phyloP scores from a whole-genome alignment of 2,797 vertebrate species.

The Chloroceryle amazona region DNA sequence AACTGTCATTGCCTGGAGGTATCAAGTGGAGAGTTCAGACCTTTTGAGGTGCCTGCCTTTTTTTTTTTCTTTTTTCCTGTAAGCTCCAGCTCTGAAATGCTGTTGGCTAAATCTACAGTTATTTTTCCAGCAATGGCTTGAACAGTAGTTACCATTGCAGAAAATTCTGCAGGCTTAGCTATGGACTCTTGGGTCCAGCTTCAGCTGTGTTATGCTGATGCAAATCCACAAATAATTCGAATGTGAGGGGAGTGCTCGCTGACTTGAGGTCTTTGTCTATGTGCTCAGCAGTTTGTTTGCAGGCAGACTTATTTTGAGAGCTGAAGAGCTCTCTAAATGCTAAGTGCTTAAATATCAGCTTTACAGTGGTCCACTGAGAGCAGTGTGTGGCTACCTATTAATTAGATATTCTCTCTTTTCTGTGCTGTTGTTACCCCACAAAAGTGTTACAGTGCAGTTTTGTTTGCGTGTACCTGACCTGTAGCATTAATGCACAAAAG shows the following conservation, averaged over 20 bases:
- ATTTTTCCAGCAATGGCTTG: not conserved
- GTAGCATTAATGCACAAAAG: not conserved
- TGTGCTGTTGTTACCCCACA: not conserved
- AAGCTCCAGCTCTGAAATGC: not conserved
- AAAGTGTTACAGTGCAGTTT: not conserved
- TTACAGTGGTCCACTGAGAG: not conserved
- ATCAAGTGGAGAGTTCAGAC: not conserved
- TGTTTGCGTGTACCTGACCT: not conserved
- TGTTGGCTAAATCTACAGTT: not conserved
- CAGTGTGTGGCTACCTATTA: constrained; percentile 1
- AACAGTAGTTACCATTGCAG: not conserved
- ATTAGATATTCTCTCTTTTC: not conserved
- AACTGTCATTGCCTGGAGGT: not conserved
- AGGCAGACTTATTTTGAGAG: not conserved
- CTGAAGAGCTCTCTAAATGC: not conserved
- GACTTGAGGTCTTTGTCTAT: not conserved
- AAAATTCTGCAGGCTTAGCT: not conserved
- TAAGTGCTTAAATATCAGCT: not conserved
- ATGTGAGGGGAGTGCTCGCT: not conserved
- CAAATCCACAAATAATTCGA: constrained; percentile 10
- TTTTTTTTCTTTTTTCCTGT: not conserved
- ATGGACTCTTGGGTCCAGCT: not conserved
- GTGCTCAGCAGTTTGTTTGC: not conserved
- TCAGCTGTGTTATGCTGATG: not conserved
- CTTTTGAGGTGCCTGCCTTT: not conserved